A percentile compares a stretch with the other conserved stretches of the same genome.
These are phyloP conservation scores for Podarcis cretensis DNA, from an alignment of 2,113 vertebrate species.

Conservation along the genomic window DNA sequence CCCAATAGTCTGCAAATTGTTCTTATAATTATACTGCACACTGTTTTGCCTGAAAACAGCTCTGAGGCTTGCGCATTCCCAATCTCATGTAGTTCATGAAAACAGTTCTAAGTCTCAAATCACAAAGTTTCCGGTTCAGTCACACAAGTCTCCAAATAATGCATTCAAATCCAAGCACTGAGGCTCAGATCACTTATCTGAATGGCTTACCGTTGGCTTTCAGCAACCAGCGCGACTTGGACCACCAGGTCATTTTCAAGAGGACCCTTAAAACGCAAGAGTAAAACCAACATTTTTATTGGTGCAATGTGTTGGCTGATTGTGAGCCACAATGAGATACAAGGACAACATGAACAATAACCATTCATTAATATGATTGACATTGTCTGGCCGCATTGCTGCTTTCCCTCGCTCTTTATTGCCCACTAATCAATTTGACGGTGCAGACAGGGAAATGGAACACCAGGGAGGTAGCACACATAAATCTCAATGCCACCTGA, in stretches of 20 bases:
- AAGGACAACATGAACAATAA: slow-evolving; percentile 33
- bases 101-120: not conserved
- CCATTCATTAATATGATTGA: slow-evolving; percentile 40
- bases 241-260: slow-evolving; percentile 95
- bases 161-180: not conserved
- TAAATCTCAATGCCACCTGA: slow-evolving; percentile 40
- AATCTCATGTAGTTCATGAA: not conserved
- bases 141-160: not conserved
- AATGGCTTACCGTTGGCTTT: slow-evolving; percentile 92
- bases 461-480: slow-evolving; percentile 22
- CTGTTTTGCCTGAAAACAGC: not conserved
- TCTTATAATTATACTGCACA: not conserved
- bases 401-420: slow-evolving; percentile 18
- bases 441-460: slow-evolving; percentile 45
- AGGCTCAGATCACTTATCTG: not conserved
- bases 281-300: slow-evolving; percentile 13
- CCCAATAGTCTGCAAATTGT: not conserved
- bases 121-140: not conserved
- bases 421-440: slow-evolving; percentile 54
- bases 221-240: slow-evolving; percentile 92
- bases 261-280: slow-evolving; percentile 85
- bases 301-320: not conserved
- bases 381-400: not conserved
- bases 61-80: not conserved
- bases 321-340: slow-evolving; percentile 7